Evolutionary conservation across 1,140 invertebrate species (phyloP).

Genomic region (Drosophila mojavensis): DNA sequence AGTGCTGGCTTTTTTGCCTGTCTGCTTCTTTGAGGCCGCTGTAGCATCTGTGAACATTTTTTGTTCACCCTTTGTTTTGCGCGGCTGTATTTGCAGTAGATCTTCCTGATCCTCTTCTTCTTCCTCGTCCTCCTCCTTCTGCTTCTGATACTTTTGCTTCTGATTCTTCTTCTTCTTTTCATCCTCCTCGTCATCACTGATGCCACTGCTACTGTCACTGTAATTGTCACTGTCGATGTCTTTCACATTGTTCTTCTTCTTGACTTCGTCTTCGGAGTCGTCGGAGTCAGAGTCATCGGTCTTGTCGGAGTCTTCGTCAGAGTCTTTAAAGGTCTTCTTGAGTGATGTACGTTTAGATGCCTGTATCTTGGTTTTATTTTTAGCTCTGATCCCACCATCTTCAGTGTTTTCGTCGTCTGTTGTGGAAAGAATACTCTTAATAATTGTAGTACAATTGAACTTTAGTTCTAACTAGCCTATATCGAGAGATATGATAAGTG

Average conservation of each 20-base stretch:
- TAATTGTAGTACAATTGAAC: not conserved
- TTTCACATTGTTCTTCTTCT: too few relatives aligned
- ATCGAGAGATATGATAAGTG: not conserved
- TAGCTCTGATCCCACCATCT: not conserved
- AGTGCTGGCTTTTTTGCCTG: not conserved
- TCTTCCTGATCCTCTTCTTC: not conserved
- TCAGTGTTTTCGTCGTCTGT: not conserved
- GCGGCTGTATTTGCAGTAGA: slow-evolving; percentile 10
- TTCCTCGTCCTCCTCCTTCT: too few relatives aligned
- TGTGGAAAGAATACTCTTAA: not conserved
- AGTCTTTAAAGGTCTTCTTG: not conserved
- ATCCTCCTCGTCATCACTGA: too few relatives aligned
- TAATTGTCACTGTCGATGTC: too few relatives aligned
- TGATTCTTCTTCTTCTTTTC: too few relatives aligned
- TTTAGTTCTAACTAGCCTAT: not conserved
- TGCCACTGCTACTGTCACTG: too few relatives aligned
- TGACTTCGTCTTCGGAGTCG: too few relatives aligned
- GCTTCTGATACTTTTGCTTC: not conserved
- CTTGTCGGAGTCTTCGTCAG: not conserved
- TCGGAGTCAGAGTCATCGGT: not conserved
- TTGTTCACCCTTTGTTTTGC: slow-evolving; percentile 64
- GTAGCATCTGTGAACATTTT: slow-evolving; percentile 61
- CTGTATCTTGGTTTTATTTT: not conserved
- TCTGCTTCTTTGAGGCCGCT: not conserved
- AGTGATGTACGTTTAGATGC: not conserved